These are phyloP conservation scores for Pipistrellus pygmaeus DNA, from an alignment of 2,797 vertebrate species.

Conservation along the genomic window DNA sequence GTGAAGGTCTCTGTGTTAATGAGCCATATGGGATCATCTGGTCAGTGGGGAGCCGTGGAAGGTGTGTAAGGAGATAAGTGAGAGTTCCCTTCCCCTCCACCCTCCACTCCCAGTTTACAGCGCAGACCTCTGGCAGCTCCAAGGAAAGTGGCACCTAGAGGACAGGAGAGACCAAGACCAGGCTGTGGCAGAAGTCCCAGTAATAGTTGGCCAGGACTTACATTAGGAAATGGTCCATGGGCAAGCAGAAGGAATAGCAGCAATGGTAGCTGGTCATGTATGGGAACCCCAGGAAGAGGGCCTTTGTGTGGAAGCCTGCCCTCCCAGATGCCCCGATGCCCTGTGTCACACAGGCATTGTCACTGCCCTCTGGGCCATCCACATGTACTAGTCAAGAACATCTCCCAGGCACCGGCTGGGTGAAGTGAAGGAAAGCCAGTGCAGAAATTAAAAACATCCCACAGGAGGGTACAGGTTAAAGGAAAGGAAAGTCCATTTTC, in stretches of 20 bases:
- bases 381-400: background rate
- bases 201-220: background rate
- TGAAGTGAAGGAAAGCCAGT: background rate
- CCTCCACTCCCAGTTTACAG: rapidly evolving
- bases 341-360: background rate
- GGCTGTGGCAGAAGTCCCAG: background rate
- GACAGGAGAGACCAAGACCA: background rate
- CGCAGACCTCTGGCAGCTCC: background rate
- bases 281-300: background rate
- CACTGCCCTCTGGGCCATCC: background rate
- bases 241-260: background rate
- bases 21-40: background rate
- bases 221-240: background rate
- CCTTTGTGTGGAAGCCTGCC: no score
- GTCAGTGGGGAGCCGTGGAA: background rate
- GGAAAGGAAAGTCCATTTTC: background rate
- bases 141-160: background rate
- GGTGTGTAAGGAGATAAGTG: rapidly evolving
- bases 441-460: background rate
- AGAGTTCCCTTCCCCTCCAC: no score
- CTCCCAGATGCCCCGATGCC: background rate
- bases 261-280: background rate
- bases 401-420: background rate
- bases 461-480: background rate
- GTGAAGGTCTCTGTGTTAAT: rapidly evolving